Evolutionary conservation across 2,113 vertebrate species (phyloP).

Genomic region (Phyllostomus discolor): DNA sequence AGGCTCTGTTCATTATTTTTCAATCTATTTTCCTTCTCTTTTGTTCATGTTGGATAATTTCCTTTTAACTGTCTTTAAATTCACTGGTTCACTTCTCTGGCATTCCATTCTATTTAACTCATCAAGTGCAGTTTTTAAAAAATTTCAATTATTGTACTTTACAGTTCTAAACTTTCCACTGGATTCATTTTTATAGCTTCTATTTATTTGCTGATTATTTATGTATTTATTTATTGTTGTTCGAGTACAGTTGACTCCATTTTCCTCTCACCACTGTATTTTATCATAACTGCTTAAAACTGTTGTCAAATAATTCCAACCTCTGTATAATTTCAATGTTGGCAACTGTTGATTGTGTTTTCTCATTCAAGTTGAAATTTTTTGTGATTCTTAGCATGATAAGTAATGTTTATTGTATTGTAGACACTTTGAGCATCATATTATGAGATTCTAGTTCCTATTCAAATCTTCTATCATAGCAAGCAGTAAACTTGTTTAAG

Average conservation of each 20-base stretch:
- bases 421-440: background rate
- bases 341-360: background rate
- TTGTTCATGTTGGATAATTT: background rate
- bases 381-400: background rate
- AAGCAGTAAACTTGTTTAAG: conserved; percentile 1
- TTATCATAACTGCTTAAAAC: background rate
- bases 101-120: background rate
- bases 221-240: background rate
- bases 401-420: background rate
- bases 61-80: background rate
- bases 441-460: background rate
- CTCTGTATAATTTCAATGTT: background rate
- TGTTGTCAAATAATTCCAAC: background rate
- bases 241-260: too few relatives aligned
- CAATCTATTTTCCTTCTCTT: background rate
- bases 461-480: background rate
- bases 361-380: background rate
- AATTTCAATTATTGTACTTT: background rate
- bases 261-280: background rate
- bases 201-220: conserved; percentile 16
- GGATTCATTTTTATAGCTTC: conserved; percentile 12
- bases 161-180: background rate
- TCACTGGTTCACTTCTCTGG: background rate
- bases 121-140: background rate
- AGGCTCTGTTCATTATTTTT: conserved; percentile 23